A percentile compares a stretch with the other conserved stretches of the same genome.
phyloP scores from a whole-genome alignment of 2,797 vertebrate species.

The Acridotheres tristis region DNA sequence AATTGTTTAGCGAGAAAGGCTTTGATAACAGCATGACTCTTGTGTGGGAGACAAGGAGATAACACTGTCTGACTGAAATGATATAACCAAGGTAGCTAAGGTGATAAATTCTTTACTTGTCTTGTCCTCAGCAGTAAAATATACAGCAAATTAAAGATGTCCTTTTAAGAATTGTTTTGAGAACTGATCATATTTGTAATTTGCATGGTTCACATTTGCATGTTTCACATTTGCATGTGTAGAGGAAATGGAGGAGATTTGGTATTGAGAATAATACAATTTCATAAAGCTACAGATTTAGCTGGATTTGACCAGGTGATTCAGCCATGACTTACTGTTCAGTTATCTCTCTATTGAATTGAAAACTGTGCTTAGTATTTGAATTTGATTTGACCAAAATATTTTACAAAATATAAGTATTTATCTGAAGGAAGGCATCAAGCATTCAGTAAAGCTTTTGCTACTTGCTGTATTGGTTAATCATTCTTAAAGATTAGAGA shows the following conservation, averaged over 20 bases:
- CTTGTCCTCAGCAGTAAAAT: conserved; percentile 41
- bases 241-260: conserved; percentile 11
- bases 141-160: conserved; percentile 13
- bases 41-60: conserved; percentile 55
- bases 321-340: not conserved
- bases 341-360: not conserved
- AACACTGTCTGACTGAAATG: conserved; percentile 4
- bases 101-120: conserved; percentile 50
- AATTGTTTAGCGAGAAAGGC: conserved; percentile 64
- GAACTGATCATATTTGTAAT: conserved; percentile 34
- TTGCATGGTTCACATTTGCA: conserved; percentile 18
- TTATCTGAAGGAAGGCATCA: not conserved
- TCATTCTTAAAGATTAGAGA: not conserved
- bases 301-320: not conserved
- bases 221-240: not conserved
- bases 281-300: not conserved
- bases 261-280: not conserved
- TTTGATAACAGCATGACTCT: conserved; percentile 59
- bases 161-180: not conserved
- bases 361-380: not conserved
- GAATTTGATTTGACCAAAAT: not conserved
- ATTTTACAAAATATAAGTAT: not conserved
- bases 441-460: not conserved
- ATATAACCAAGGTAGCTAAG: conserved; percentile 39
- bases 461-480: not conserved